Conservation (phyloP, 2,797 vertebrate species). For the Decapterus maruadsi region DNA sequence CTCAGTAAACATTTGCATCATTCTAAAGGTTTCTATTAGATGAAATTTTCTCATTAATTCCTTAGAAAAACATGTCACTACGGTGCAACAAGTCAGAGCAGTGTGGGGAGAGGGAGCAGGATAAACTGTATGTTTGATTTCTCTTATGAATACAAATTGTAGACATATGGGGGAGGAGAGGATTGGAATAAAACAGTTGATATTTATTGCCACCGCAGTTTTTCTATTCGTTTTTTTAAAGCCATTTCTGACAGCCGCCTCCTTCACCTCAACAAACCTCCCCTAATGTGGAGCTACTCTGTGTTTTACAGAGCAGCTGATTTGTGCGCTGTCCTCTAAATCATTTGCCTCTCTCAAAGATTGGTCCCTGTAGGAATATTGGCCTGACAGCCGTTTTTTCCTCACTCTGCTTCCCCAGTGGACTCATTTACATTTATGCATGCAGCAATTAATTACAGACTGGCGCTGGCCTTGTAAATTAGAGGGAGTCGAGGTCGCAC, state of each 20-base stretch:
- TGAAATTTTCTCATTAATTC: constrained; percentile 18
- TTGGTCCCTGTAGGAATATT: constrained; percentile 80
- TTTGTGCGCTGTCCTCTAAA: constrained; percentile 81
- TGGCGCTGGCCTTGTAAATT: constrained; percentile 79
- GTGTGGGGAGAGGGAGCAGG: background rate
- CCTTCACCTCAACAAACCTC: constrained; percentile 53
- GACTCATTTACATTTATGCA: constrained; percentile 85
- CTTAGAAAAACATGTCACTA: constrained; percentile 10
- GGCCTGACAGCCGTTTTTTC: constrained; percentile 67
- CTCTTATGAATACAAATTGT: constrained; percentile 41
- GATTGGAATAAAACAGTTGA: constrained; percentile 43
- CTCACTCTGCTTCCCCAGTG: constrained; percentile 59
- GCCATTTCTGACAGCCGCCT: constrained; percentile 41
- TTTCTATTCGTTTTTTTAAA: constrained; percentile 38
- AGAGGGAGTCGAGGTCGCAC: constrained; percentile 72
- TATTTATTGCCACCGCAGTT: constrained; percentile 60
- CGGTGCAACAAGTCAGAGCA: constrained; percentile 16
- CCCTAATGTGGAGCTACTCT: constrained; percentile 34
- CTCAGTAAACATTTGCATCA: constrained; percentile 7
- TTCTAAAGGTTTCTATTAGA: background rate
- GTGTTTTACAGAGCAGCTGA: constrained; percentile 68
- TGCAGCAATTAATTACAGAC: constrained; percentile 82
- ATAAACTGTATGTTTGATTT: constrained; percentile 43
- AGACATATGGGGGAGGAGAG: constrained; percentile 23
- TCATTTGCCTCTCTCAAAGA: constrained; percentile 83